Evolutionary conservation across 1,140 invertebrate species (phyloP).

Genomic region (Neotoxoptera formosana): DNA sequence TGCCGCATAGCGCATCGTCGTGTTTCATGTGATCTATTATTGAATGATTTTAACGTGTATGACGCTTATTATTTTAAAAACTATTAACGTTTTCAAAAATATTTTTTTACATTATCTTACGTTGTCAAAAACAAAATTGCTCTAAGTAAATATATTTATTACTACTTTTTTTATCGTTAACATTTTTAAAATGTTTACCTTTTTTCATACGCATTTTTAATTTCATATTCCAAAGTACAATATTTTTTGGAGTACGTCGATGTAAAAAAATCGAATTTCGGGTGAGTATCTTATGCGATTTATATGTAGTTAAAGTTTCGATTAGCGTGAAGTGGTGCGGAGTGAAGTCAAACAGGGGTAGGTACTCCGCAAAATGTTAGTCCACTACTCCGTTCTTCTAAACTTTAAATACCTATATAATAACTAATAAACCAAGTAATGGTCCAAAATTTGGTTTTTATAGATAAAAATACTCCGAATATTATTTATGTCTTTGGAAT

Average conservation of each 20-base stretch:
- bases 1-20: no score
- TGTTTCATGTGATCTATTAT: not conserved
- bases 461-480: no score
- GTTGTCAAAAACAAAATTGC: not conserved
- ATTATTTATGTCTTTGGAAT: no score
- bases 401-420: not conserved
- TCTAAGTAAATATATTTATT: not conserved
- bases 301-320: not conserved
- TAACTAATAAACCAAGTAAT: not conserved
- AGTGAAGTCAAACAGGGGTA: no score
- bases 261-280: not conserved
- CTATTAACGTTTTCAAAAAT: not conserved
- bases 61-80: not conserved
- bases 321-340: not conserved
- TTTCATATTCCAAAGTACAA: not conserved
- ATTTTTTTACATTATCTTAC: not conserved
- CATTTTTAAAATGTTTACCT: not conserved
- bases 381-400: not conserved
- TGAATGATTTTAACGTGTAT: not conserved
- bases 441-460: no score
- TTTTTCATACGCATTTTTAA: not conserved
- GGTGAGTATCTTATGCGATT: not conserved
- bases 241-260: not conserved
- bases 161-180: not conserved
- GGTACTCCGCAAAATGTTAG: no score